Percentiles rank a stretch among this genome's conserved stretches.
Conservation (phyloP, 1,140 invertebrate genomes). For the Magallana gigas region DNA sequence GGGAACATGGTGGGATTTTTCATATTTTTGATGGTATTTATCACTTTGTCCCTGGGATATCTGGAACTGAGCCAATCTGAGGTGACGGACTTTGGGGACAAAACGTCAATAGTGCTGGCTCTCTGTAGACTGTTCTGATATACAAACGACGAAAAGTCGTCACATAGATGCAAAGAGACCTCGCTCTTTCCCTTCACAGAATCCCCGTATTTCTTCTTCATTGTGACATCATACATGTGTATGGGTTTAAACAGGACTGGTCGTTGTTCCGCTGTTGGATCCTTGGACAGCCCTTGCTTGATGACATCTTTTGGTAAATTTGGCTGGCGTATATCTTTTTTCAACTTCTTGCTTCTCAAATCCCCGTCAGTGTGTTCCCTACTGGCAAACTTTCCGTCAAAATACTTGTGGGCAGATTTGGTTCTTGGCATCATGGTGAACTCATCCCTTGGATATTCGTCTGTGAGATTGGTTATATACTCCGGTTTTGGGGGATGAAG, state of each 20-base stretch:
- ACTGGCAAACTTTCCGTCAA: slow-evolving; percentile 66
- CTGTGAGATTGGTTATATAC: slow-evolving; percentile 72
- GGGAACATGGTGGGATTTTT: slow-evolving; percentile 63
- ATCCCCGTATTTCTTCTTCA: slow-evolving; percentile 71
- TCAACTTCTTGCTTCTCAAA: slow-evolving; percentile 60
- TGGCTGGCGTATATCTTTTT: slow-evolving; percentile 66
- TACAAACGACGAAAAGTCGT: slow-evolving; percentile 72
- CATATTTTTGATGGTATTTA: slow-evolving; percentile 67
- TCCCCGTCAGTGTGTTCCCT: slow-evolving; percentile 57
- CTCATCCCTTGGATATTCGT: slow-evolving; percentile 76
- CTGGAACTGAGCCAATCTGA: slow-evolving; percentile 56
- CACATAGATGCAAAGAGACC: slow-evolving; percentile 70
- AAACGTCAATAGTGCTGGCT: slow-evolving; percentile 8
- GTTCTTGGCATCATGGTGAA: slow-evolving; percentile 74
- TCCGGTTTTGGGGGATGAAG: slow-evolving; percentile 65
- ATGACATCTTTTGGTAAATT: slow-evolving; percentile 68
- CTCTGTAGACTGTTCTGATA: slow-evolving; percentile 66
- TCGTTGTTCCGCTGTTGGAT: slow-evolving; percentile 65
- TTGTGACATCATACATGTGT: slow-evolving; percentile 74
- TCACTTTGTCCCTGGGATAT: slow-evolving; percentile 63
- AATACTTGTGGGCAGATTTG: slow-evolving; percentile 69
- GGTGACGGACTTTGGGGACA: not conserved
- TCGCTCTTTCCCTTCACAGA: slow-evolving; percentile 67
- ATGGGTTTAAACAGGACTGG: slow-evolving; percentile 75
- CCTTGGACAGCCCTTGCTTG: slow-evolving; percentile 60